Base-by-base conservation (phyloP, 2,797 vertebrate genomes). In the Darevskia nairensis region DNA sequence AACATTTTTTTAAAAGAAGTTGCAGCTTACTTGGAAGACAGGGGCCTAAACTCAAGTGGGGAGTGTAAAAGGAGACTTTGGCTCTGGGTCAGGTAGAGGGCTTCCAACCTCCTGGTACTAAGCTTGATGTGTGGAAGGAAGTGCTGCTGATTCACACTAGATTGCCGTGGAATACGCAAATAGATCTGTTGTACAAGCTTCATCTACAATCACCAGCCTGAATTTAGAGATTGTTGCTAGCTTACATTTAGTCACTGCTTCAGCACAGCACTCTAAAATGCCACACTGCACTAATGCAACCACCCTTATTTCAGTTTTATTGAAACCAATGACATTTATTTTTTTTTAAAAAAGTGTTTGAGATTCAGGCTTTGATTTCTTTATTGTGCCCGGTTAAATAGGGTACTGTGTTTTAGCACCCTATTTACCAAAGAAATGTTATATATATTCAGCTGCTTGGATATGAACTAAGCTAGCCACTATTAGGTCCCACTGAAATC, bases 11-110 rank as follows among this genome's bases (percentile, higher is more conserved):
- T 66, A 82, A 74, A 82, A 74, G 13, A 86, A 80, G 86, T 79
- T 71, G 23, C 3, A 21, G 6, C 32, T 59, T 72, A 72, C 27
- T 68, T 0, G 11, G 83, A 90, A 85, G 83, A 75, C 71, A 68
- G 61, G 74, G 82, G 81, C 87, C 77, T 84, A 55, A 89, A 4
- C 35, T 77, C 35, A 82, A 90, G 25, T 50, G 85, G 74, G 71
- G 88, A 88, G 7, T 0, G 0, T 27, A 46, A 80, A 41, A 79
- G 21, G 66, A 69, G 13, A 55, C 71, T 76, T 17, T 66, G 39
- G n/a, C 15, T 17, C 21, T 76, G 11, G 10, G 46, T 8, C 23
- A 86, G 76, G 39, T 39, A 27, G 2, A 69, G 23, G 32, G 32
- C 11, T 75, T 46, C 15, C 3, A 25, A 2, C 21, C 32, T 15